Conservation (phyloP, 2,797 vertebrate genomes). For the Hemitrygon akajei region DNA sequence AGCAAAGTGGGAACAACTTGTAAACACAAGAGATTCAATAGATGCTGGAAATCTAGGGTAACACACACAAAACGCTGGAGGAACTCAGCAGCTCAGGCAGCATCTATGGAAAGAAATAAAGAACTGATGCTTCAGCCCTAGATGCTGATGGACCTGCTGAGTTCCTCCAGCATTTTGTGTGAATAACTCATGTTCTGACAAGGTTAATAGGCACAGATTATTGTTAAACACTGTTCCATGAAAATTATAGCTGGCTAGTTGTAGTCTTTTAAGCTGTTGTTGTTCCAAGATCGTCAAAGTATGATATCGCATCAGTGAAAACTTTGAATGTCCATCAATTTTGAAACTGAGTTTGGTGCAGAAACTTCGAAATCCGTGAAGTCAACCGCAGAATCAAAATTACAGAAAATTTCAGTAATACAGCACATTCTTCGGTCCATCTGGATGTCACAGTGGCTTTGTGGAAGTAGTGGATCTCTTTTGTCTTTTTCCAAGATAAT, state of each 20-base stretch:
- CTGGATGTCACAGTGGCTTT: neutral
- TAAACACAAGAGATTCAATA: too few relatives aligned
- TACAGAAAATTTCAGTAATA: too few relatives aligned
- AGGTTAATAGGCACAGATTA: neutral
- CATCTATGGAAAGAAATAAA: too few relatives aligned
- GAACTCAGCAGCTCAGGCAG: too few relatives aligned
- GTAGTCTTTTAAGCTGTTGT: neutral
- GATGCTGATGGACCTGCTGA: too few relatives aligned
- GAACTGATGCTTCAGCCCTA: too few relatives aligned
- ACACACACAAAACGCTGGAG: too few relatives aligned
- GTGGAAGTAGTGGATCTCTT: neutral
- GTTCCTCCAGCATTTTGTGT: too few relatives aligned
- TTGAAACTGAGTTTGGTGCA: neutral
- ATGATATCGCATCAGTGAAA: neutral
- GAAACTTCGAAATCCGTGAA: neutral
- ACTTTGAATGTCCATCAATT: neutral
- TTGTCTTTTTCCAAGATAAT: neutral
- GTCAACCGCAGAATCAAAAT: neutral
- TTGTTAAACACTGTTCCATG: neutral
- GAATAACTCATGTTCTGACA: neutral
- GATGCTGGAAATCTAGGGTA: too few relatives aligned
- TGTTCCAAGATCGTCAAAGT: neutral
- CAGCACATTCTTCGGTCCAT: too few relatives aligned
- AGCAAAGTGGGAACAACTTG: too few relatives aligned
- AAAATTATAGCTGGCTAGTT: neutral